Evolutionary conservation across 2,888 invertebrate genomes (phyloP).

Genomic region (Drosophila mimica): DNA sequence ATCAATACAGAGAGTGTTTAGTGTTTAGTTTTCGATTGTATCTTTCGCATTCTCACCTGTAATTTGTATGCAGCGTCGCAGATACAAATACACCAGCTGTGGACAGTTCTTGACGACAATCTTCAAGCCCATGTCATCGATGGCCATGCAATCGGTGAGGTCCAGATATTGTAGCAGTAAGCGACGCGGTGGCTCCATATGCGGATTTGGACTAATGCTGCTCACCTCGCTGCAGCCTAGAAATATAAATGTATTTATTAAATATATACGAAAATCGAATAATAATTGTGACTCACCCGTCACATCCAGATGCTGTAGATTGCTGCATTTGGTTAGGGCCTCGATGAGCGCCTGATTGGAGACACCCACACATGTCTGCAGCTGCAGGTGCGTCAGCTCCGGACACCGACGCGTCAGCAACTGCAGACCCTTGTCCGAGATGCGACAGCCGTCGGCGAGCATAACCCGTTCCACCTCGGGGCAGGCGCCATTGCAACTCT

Average conservation of each 20-base stretch:
- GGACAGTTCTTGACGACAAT: conserved; percentile 94
- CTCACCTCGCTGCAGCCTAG: conserved; percentile 91
- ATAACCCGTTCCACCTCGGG: conserved; percentile 89
- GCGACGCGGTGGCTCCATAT: conserved; percentile 88
- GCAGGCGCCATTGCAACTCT: conserved; percentile 89
- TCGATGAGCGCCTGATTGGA: conserved; percentile 92
- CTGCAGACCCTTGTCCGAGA: conserved; percentile 92
- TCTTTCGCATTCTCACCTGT: conserved; percentile 89
- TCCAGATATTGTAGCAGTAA: conserved; percentile 94
- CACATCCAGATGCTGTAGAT: conserved; percentile 93
- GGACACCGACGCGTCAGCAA: conserved; percentile 92
- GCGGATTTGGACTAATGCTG: conserved; percentile 90
- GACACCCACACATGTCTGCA: conserved; percentile 90
- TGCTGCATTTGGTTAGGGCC: conserved; percentile 91
- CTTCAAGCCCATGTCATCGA: conserved; percentile 94
- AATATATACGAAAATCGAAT: not conserved
- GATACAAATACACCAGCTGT: conserved; percentile 93
- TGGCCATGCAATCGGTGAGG: conserved; percentile 93
- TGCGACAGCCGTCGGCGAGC: conserved; percentile 89
- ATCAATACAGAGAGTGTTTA: not conserved
- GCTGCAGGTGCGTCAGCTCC: conserved; percentile 92
- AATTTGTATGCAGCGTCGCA: conserved; percentile 94
- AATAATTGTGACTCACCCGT: conserved; percentile 87
- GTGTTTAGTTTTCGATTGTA: not conserved
- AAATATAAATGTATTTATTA: not conserved